Evolutionary conservation across 2,113 vertebrate genomes (phyloP), one percentile per base, ranked within the genome.

Genomic region (Orientallactaga bullata): DNA sequence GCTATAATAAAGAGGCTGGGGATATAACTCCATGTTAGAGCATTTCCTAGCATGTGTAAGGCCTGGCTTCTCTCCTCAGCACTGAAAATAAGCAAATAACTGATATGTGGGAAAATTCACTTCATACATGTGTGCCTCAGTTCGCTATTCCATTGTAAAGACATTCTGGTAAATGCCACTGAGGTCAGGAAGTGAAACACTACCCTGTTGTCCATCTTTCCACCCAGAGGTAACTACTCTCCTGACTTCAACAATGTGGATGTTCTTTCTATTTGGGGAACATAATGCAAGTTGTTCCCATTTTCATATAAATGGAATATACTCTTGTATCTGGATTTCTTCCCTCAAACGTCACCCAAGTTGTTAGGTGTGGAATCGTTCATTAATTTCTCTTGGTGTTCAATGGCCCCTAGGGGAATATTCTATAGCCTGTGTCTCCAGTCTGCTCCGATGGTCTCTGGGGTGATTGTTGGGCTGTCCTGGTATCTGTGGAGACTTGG

Each of bases 281-380:
- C 11, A 16, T 16, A 55, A 55, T 55, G 7, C 2, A 55, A 55
- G 55, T 55, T 55, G 7, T 55, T 55, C 55, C 55, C 55, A 55
- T 55, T 55, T 74, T 81, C 65, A 30, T 47, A 16, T 78, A 79
- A 85, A 83, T 37, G 35, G 26, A 80, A 26, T 80, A 23, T 32
- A 68, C 7, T 80, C 61, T 51, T 51, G 17, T 71, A 13, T 28
- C 63, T 65, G 20, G 39, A 65, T 83, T 61, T 35, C 26, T 65
- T 58, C 80, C 89, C 78, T 88, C 71, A 95, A 86, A 83, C 84
- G 28, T 61, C 58, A 85, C 37, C 20, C 55, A 47, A 66, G 18
- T 35, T 88, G 55, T 35, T 77, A 42, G 1, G 47, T 28, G 17
- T 1, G 88, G 30, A 68, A n/a, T 11, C 30, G 47, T 39, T 69